A percentile compares a stretch with the other conserved stretches of the same genome.
phyloP scores from a whole-genome alignment of 2,888 invertebrate species.

The Erebia aethiops region DNA sequence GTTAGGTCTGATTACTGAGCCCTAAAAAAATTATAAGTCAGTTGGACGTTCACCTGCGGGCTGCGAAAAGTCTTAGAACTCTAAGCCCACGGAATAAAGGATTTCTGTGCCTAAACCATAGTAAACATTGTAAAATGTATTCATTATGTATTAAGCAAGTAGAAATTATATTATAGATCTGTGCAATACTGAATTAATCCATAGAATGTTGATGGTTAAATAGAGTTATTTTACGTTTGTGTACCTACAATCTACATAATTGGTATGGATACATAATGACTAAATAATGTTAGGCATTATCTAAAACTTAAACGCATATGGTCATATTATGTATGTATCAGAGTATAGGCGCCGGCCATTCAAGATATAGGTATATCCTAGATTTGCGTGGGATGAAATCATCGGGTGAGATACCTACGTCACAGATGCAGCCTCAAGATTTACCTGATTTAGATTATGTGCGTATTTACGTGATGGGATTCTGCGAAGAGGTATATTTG shows the following conservation, averaged over 20 bases:
- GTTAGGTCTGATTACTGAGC: no score
- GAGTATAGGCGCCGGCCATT: constrained; percentile 53
- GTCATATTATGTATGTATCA: constrained; percentile 29
- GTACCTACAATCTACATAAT: neutral
- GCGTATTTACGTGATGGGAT: neutral
- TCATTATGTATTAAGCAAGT: no score
- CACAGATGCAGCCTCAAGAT: constrained; percentile 27
- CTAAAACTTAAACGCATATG: constrained; percentile 11
- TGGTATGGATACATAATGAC: constrained; percentile 1
- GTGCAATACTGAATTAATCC: no score
- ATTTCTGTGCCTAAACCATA: no score
- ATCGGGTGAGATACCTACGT: constrained; percentile 57
- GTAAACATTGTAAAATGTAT: no score
- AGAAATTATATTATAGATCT: no score
- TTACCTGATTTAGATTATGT: neutral
- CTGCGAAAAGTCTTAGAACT: no score
- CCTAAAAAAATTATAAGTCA: no score
- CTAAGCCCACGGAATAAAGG: no score
- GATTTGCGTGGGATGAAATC: constrained; percentile 60
- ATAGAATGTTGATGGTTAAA: neutral
- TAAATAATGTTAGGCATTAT: constrained; percentile 11
- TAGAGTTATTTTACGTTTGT: neutral
- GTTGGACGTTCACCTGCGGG: no score
- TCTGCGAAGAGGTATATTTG: neutral
- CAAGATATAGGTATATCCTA: constrained; percentile 62